Evolutionary conservation across 2,113 vertebrate species (phyloP), one percentile per base, ranked within the genome.

Genomic region (Girardinichthys multiradiatus): DNA sequence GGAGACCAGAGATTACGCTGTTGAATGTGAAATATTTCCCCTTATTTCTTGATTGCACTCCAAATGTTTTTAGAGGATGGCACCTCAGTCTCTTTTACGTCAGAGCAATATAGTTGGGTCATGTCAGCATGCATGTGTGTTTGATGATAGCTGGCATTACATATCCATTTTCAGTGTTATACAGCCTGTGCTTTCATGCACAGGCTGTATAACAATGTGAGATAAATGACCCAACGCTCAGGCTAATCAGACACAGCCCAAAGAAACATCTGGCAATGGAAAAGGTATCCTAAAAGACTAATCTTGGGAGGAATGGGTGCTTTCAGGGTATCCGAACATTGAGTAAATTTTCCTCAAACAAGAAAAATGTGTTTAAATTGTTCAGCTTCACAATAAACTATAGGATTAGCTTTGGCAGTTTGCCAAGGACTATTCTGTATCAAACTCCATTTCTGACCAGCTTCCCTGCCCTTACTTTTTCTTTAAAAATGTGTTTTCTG

Each of bases 1-100:
- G 6, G 4, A 31, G 65, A 26, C 65, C 45, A 33, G 66, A 11
- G 31, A n/a, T 37, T 68, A 31, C 21, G 29, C 48, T 35, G 48
- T 27, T 68, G 29, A 35, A 57, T 31, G 42, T n/a, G 10, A 54
- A 68, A 68, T 35, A 28, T 68, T 70, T 60, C 57, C 35, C 27
- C 29, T 21, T 30, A 31, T 42, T 58, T 17, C 57, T 57, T 28
- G 37, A 42, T 9, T 19, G 13, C 26, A 11, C 65, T 30, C 9
- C 33, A 70, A n/a, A 59, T 21, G n/a, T 59, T 60, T 70, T n/a
- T 14, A 37, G 33, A 37, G n/a, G 24, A 33, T 57, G 31, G 57
- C 24, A 58, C 12, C 31, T 37, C 67, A 29, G 29, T 9, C 51
- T 15, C 6, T n/a, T 68, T 35, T 15, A 4, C 27, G 33, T 7